Evolutionary conservation across 2,888 invertebrate genomes (phyloP).

Genomic region (Heterodera filipjevi): DNA sequence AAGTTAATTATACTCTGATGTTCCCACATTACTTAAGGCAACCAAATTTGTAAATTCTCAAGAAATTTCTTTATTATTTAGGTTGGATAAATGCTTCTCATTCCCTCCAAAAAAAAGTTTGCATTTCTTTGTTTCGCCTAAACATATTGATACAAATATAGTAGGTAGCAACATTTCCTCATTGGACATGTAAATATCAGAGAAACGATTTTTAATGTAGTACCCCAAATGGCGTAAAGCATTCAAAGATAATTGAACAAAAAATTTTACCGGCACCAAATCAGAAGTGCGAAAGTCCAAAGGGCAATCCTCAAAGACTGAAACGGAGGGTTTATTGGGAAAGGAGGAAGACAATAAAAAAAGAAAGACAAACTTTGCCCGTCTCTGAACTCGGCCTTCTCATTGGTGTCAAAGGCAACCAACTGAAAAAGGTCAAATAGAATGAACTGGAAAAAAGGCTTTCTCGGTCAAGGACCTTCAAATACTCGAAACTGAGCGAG

Average conservation of each 20-base stretch:
- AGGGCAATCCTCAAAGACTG: slow-evolving; percentile 54
- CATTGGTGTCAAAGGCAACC: slow-evolving; percentile 50
- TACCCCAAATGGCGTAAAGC: too few relatives aligned
- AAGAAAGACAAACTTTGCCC: slow-evolving; percentile 43
- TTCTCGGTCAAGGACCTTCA: slow-evolving; percentile 36
- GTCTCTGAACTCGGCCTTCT: slow-evolving; percentile 45
- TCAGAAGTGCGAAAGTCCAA: slow-evolving; percentile 70
- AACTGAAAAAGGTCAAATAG: slow-evolving; percentile 18
- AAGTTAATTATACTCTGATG: too few relatives aligned
- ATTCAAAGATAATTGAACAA: slow-evolving; percentile 71
- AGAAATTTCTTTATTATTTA: too few relatives aligned
- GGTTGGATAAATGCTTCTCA: too few relatives aligned
- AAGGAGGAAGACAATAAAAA: neutral
- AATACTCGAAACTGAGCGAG: slow-evolving; percentile 47
- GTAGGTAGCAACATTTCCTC: too few relatives aligned
- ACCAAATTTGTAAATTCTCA: too few relatives aligned
- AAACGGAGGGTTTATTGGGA: neutral
- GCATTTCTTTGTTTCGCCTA: too few relatives aligned
- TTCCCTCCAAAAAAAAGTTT: too few relatives aligned
- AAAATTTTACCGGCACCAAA: slow-evolving; percentile 77
- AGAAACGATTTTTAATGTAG: too few relatives aligned
- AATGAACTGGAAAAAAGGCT: neutral
- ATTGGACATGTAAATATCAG: too few relatives aligned
- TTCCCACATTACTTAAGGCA: too few relatives aligned
- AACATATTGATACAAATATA: too few relatives aligned